Conservation (phyloP, 2,888 invertebrate species). For the Stictocephala bisonia region DNA sequence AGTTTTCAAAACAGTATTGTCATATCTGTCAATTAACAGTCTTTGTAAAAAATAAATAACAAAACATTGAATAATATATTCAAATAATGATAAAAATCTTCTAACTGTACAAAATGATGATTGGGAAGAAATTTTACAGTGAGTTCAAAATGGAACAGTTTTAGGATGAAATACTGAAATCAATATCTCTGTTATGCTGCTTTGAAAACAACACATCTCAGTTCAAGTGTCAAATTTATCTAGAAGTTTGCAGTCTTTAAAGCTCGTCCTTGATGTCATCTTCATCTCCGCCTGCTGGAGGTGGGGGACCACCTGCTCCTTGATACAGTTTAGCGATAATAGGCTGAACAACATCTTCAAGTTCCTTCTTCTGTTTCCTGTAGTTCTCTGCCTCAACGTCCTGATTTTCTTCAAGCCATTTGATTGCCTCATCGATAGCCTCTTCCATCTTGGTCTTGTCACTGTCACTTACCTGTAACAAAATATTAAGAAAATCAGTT, state of each 20-base stretch:
- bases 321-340: conserved; percentile 97
- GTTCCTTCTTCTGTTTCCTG: conserved; percentile 94
- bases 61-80: conserved; percentile 39
- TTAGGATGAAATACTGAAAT: conserved; percentile 35
- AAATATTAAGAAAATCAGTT: conserved; percentile 38
- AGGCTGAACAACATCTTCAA: conserved; percentile 96
- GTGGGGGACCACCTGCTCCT: conserved; percentile 80
- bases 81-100: conserved; percentile 22
- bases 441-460: conserved; percentile 96
- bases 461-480: conserved; percentile 74
- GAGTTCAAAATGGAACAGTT: background rate
- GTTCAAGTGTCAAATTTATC: conserved; percentile 7
- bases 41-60: conserved; percentile 39
- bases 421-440: conserved; percentile 96
- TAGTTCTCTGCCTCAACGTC: conserved; percentile 93
- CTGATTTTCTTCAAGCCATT: conserved; percentile 97
- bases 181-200: conserved; percentile 1
- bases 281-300: conserved; percentile 74
- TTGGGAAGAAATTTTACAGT: conserved; percentile 11
- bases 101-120: conserved; percentile 27
- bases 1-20: background rate
- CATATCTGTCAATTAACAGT: conserved; percentile 33
- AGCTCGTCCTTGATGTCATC: conserved; percentile 88
- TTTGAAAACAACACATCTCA: conserved; percentile 15
- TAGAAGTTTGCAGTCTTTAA: conserved; percentile 64